These are phyloP conservation scores for Cyanocitta stelleri DNA, from an alignment of 2,113 vertebrate species.

Conservation along the genomic window DNA sequence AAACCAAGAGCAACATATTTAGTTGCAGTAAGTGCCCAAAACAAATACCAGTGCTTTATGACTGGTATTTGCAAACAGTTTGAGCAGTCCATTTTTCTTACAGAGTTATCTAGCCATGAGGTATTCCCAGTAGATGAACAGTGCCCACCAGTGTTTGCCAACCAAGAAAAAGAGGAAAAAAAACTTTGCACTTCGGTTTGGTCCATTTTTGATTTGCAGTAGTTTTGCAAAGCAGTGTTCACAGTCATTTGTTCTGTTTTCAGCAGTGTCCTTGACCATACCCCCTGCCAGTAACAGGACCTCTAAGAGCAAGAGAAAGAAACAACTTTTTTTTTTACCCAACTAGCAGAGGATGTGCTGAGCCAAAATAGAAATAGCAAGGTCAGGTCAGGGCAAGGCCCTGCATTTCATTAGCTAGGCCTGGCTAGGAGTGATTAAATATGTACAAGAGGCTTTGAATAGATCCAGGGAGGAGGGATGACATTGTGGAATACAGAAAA, in stretches of 20 bases:
- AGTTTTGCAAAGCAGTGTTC: conserved; percentile 57
- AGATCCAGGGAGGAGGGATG: conserved; percentile 60
- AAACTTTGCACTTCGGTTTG: not conserved
- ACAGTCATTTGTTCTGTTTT: conserved; percentile 52
- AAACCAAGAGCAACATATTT: not conserved
- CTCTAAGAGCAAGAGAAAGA: conserved; percentile 62
- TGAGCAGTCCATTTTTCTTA: not conserved
- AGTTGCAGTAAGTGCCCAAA: not conserved
- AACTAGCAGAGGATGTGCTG: conserved; percentile 71
- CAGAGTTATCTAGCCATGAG: not conserved
- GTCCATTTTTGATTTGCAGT: conserved; percentile 30
- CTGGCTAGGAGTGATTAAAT: conserved; percentile 72
- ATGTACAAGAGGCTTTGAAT: conserved; percentile 70
- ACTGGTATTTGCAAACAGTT: not conserved
- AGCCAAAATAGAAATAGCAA: conserved; percentile 76
- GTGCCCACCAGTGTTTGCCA: not conserved
- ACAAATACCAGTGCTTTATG: not conserved
- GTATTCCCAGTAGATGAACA: not conserved
- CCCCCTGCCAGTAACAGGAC: conserved; percentile 59
- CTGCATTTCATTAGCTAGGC: conserved; percentile 74
- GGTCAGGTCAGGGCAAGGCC: conserved; percentile 70
- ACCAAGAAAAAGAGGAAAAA: not conserved
- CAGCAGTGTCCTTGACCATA: conserved; percentile 58
- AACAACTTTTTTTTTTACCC: conserved; percentile 46
- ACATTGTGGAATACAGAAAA: conserved; percentile 67